phyloP scores from a whole-genome alignment of 2,888 invertebrate genomes.

The Hypomecis atomaria region DNA sequence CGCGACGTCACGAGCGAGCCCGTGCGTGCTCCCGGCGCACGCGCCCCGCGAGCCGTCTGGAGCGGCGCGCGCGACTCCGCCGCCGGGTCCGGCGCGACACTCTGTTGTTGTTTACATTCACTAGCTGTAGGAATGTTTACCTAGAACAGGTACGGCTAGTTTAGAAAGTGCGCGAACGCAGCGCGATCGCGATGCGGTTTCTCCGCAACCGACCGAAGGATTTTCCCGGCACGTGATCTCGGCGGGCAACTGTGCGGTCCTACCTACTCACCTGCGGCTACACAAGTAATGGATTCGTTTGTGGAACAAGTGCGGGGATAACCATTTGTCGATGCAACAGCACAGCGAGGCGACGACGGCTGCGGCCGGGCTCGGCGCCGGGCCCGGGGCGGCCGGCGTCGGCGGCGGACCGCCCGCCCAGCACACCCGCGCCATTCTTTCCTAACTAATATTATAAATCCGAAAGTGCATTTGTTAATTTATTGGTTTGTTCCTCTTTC shows the following conservation, averaged over 20 bases:
- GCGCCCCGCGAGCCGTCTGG: not conserved
- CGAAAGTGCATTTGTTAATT: no score
- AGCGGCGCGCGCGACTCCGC: not conserved
- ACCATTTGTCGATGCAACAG: no score
- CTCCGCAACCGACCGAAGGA: constrained; percentile 1
- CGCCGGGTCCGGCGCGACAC: not conserved
- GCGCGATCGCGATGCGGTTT: not conserved
- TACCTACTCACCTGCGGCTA: not conserved
- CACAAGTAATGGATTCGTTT: no score
- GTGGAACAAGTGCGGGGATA: no score
- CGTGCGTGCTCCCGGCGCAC: not conserved
- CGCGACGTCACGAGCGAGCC: constrained; percentile 25
- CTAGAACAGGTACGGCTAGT: not conserved
- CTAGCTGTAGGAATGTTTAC: not conserved
- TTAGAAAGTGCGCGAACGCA: constrained; percentile 10
- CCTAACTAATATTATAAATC: no score
- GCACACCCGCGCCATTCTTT: no score
- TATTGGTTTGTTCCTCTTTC: no score
- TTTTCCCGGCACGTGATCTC: not conserved
- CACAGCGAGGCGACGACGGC: not conserved
- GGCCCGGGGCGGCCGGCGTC: no score
- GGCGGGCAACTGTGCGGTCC: not conserved
- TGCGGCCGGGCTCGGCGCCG: not conserved
- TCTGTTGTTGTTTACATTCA: not conserved
- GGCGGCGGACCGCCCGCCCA: no score